Percentiles rank a stretch among this genome's conserved stretches.
These are phyloP conservation scores for Galendromus occidentalis DNA, from an alignment of 1,140 invertebrate species.

Conservation along the genomic window DNA sequence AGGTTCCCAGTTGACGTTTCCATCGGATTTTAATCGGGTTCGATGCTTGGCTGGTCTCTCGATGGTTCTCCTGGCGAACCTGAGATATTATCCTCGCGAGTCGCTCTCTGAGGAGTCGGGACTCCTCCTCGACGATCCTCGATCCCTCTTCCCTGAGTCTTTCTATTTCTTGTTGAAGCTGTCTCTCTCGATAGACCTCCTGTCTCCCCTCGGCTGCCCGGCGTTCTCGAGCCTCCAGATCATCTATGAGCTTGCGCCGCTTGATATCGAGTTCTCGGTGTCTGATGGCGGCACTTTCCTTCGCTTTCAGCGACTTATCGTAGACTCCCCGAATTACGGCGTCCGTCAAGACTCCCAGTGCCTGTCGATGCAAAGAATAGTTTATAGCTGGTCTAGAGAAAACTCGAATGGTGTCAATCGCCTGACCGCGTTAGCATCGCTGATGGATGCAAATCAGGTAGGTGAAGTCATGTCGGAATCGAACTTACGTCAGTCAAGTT, in stretches of 20 bases:
- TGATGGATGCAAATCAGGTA: too few species aligned
- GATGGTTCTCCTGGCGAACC: conserved; percentile 40
- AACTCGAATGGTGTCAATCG: too few species aligned
- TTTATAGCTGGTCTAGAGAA: too few species aligned
- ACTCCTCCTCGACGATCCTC: conserved; percentile 47
- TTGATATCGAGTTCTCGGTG: conserved; percentile 56
- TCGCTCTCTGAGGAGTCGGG: conserved; percentile 37
- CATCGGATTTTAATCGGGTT: conserved; percentile 40
- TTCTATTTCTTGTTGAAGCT: conserved; percentile 48
- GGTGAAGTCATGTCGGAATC: too few species aligned
- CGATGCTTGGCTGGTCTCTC: conserved; percentile 48
- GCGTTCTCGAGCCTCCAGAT: conserved; percentile 58
- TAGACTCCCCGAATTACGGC: conserved; percentile 43
- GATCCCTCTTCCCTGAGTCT: conserved; percentile 55
- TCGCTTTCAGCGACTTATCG: conserved; percentile 63
- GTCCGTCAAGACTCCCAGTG: neutral
- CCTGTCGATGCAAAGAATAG: neutral
- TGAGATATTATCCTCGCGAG: conserved; percentile 26
- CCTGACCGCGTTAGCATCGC: too few species aligned
- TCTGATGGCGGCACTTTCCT: conserved; percentile 50
- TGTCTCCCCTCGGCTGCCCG: conserved; percentile 30
- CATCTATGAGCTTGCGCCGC: conserved; percentile 65
- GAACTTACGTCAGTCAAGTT: conserved; percentile 48
- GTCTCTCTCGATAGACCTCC: conserved; percentile 21
- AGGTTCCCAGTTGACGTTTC: conserved; percentile 24